Conservation (phyloP, 2,113 vertebrate species). For the Corythornis madagascariensis region DNA sequence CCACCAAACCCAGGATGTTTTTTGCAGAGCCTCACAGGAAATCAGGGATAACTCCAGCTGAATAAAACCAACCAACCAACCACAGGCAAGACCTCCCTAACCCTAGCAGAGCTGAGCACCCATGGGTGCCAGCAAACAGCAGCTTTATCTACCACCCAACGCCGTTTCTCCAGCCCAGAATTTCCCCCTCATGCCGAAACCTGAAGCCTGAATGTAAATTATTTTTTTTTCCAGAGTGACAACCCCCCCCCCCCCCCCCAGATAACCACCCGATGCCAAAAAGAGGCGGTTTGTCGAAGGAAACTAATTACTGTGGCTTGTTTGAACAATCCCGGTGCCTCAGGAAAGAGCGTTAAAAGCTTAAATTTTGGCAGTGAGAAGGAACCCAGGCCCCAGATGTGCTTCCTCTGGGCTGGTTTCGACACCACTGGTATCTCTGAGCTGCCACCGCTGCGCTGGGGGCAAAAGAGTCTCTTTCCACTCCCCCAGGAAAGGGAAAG, state of each 20-base stretch:
- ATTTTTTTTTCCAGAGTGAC: not conserved
- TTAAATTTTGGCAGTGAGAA: not conserved
- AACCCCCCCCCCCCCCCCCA: not conserved
- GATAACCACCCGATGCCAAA: not conserved
- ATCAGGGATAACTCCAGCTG: not conserved
- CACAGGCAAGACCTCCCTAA: not conserved
- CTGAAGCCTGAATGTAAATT: not conserved
- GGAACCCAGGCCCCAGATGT: constrained; percentile 24
- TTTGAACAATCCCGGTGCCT: constrained; percentile 43
- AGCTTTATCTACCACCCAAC: accelerated
- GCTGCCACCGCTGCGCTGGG: not conserved
- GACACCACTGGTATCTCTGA: not conserved
- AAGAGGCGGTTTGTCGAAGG: not conserved
- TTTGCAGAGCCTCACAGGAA: not conserved
- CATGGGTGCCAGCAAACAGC: not conserved
- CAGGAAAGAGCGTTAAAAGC: constrained; percentile 37
- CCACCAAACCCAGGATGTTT: accelerated
- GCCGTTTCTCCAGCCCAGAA: not conserved
- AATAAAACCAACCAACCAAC: not conserved
- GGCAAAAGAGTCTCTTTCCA: not conserved
- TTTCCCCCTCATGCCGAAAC: not conserved
- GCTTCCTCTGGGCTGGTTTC: constrained; percentile 17
- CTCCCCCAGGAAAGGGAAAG: not conserved
- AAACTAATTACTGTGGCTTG: constrained; percentile 50
- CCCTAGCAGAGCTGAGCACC: not conserved